Base-by-base conservation (phyloP, 1,140 invertebrate genomes). In the Drosophila oshimai region DNA sequence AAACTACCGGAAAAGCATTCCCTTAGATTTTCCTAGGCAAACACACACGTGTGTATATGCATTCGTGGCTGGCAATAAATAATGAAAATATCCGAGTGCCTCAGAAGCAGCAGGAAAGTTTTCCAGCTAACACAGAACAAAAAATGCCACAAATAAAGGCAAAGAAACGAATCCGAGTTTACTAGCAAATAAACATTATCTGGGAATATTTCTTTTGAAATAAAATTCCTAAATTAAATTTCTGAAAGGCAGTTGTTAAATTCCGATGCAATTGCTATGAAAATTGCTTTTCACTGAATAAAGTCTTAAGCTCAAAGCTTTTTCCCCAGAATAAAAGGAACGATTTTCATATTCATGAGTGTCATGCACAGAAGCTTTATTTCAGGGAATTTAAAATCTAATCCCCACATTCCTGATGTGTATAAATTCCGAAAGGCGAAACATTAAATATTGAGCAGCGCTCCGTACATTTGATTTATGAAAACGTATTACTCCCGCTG, bases 1-100 rank as follows among this genome's bases (percentile, higher is more conserved):
- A 79, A 84, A 80, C 65, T 72, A 73, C 70, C 74, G 80, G 46
- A 71, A 84, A 58, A 73, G 78, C 80, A 84, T 84, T 79, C 80
- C 74, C 65, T 62, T 83, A 71, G 70, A 83, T 84, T 83, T 84
- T 54, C 62, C 50, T 42, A 18, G 28, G 28, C 44, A 78, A 54
- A 75, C 53, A 61, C 47, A 62, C 54, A 54, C 57, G 70, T 65
- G 64, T 60, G 61, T 64, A 58, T 44, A 61, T 53, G 64, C 55
- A 70, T 60, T 65, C 80, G 64, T 46, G 62, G 74, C 71, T 75
- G 65, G 80, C 39, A 64, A 84, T 84, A 84, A 84, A 84, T 84
- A 79, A 84, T 84, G 41, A 86, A 78, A 86, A 65, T 84, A 72
- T 78, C 79, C 73, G 77, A 86, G 78, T 84, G 29, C 46, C 46